Percentiles rank a stretch among this genome's conserved stretches.
Conservation (phyloP, 2,888 invertebrate genomes). For the Coelinius sp. region DNA sequence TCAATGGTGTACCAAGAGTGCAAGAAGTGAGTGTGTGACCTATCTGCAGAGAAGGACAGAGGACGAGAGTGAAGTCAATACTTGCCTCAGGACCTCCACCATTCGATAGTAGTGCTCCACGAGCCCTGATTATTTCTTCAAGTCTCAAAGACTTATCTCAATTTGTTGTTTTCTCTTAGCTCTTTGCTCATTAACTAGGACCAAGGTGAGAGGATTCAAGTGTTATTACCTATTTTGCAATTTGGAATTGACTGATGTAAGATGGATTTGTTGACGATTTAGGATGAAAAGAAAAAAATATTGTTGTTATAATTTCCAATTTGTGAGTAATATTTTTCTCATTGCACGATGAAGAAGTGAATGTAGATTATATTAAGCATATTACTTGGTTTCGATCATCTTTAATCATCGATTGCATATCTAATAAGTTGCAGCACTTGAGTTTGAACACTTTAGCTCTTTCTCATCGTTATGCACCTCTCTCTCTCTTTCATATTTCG, state of each 20-base stretch:
- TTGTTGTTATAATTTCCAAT: no score
- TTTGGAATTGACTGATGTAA: no score
- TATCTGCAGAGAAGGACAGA: not conserved
- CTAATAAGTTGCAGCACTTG: not conserved
- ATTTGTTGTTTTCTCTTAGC: not conserved
- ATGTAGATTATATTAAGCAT: not conserved
- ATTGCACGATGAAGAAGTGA: not conserved
- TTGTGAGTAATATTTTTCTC: not conserved
- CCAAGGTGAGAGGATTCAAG: not conserved
- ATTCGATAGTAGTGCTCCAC: not conserved
- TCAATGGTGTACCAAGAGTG: conserved; percentile 21
- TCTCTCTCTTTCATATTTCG: conserved; percentile 7
- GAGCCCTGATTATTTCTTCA: not conserved
- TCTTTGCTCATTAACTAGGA: not conserved
- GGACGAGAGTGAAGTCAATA: not conserved
- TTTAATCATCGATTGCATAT: conserved; percentile 15
- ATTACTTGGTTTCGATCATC: conserved; percentile 17
- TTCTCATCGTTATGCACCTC: not conserved
- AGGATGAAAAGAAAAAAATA: no score
- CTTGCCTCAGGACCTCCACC: not conserved
- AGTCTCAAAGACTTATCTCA: not conserved
- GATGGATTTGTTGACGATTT: no score
- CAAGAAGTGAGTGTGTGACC: conserved; percentile 16
- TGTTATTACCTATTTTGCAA: no score
- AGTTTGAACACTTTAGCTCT: not conserved